Percentiles rank a stretch among this genome's conserved stretches.
Evolutionary conservation across 2,113 vertebrate genomes (phyloP).

Genomic region (Amblyopsis rosae): DNA sequence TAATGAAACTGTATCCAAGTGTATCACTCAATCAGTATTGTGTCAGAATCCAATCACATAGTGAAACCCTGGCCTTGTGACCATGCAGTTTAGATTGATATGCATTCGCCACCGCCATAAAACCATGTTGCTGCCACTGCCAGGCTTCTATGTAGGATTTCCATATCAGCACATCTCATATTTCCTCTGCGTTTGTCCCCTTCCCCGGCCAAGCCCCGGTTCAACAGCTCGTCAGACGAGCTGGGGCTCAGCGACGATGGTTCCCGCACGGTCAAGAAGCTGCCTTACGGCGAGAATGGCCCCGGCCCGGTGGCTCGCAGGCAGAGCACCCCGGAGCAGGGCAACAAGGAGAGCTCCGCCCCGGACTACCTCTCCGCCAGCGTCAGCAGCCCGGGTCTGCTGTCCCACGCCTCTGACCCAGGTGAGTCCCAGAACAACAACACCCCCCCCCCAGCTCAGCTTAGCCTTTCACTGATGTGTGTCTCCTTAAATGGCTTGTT

Average conservation of each 20-base stretch:
- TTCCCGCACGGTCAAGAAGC: slow-evolving; percentile 85
- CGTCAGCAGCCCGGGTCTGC: slow-evolving; percentile 83
- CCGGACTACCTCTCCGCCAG: slow-evolving; percentile 81
- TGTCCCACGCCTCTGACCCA: slow-evolving; percentile 69
- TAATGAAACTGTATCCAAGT: too few relatives aligned
- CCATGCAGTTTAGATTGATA: too few relatives aligned
- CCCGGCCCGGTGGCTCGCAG: slow-evolving; percentile 76
- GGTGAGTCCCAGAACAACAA: slow-evolving; percentile 51
- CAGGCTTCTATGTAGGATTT: too few relatives aligned
- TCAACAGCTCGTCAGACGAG: slow-evolving; percentile 86
- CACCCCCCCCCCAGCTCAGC: too few relatives aligned
- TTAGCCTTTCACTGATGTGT: neutral
- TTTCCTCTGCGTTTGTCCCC: neutral
- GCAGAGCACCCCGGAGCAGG: slow-evolving; percentile 87
- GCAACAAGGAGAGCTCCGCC: slow-evolving; percentile 70
- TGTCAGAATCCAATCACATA: too few relatives aligned
- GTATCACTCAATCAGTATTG: too few relatives aligned
- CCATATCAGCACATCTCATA: too few relatives aligned
- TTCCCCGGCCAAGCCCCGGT: slow-evolving; percentile 78
- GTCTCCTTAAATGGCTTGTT: neutral
- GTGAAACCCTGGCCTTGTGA: too few relatives aligned
- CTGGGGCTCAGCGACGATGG: slow-evolving; percentile 82
- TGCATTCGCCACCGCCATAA: too few relatives aligned
- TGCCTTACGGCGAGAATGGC: slow-evolving; percentile 81
- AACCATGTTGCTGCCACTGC: too few relatives aligned